phyloP scores from a whole-genome alignment of 2,888 invertebrate genomes.

The Hirtodrosophila histrioides region DNA sequence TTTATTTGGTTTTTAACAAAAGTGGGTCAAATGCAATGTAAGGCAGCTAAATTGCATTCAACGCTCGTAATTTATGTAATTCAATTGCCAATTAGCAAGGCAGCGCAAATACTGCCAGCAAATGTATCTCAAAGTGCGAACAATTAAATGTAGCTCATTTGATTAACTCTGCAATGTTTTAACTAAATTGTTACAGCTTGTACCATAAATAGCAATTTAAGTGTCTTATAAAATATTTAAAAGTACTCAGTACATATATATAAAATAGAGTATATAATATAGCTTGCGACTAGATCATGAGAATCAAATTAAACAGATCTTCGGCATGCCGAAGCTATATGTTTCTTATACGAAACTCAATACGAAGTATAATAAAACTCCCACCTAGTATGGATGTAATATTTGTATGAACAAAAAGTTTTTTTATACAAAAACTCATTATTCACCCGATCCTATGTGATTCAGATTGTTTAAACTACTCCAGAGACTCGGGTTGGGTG shows the following conservation, averaged over 20 bases:
- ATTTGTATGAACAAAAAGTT: too few relatives aligned
- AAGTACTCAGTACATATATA: not conserved
- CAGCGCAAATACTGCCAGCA: conserved; percentile 13
- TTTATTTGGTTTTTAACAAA: conserved; percentile 23
- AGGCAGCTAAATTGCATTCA: conserved; percentile 57
- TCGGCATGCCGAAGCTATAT: too few relatives aligned
- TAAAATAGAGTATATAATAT: too few relatives aligned
- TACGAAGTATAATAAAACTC: too few relatives aligned
- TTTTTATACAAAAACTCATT: too few relatives aligned
- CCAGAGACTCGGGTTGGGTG: too few relatives aligned
- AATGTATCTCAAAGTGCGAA: conserved; percentile 43
- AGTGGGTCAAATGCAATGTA: conserved; percentile 60
- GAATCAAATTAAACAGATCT: too few relatives aligned
- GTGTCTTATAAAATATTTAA: not conserved
- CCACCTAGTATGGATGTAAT: too few relatives aligned
- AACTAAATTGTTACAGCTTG: conserved; percentile 4
- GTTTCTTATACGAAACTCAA: too few relatives aligned
- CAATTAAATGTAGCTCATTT: conserved; percentile 17
- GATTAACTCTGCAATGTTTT: conserved; percentile 18
- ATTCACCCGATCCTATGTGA: too few relatives aligned
- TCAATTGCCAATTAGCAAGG: conserved; percentile 66
- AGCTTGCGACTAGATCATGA: too few relatives aligned
- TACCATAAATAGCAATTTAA: not conserved
- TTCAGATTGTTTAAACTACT: too few relatives aligned
- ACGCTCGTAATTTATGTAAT: conserved; percentile 64